phyloP scores from a whole-genome alignment of 2,888 invertebrate genomes.

The Athripsodes cinereus region DNA sequence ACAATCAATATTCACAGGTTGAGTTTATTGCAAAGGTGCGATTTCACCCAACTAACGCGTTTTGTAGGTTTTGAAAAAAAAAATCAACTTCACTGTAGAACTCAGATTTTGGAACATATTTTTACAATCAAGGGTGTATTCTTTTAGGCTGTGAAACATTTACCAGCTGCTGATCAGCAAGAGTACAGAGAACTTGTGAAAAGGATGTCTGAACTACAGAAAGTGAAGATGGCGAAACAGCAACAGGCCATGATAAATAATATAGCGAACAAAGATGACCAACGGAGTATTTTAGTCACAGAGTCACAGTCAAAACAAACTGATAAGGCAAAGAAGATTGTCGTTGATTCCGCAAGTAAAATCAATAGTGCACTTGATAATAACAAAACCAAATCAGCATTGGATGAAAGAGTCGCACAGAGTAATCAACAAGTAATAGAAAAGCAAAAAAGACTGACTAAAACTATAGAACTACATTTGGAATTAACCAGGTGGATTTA shows the following conservation, averaged over 20 bases:
- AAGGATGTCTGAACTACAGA: constrained; percentile 48
- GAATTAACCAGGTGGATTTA: background rate
- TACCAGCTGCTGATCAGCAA: constrained; percentile 46
- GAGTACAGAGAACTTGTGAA: constrained; percentile 46
- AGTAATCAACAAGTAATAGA: background rate
- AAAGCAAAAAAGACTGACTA: background rate
- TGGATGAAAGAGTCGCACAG: no score
- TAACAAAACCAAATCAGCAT: no score
- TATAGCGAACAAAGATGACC: background rate
- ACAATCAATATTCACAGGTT: no score
- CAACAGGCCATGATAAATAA: constrained; percentile 15
- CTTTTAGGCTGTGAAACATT: constrained; percentile 44
- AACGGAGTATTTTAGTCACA: background rate
- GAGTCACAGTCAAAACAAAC: background rate
- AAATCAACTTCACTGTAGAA: background rate
- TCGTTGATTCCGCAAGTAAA: no score
- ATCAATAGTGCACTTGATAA: no score
- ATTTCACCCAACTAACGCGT: no score
- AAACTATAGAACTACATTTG: background rate
- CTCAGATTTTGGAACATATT: background rate
- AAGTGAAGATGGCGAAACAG: constrained; percentile 43
- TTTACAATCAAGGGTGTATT: background rate
- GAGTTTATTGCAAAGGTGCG: no score
- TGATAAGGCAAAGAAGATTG: background rate
- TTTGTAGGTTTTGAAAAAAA: no score